A percentile compares a stretch with the other conserved stretches of the same genome.
These are phyloP conservation scores for Chloropsis hardwickii DNA, from an alignment of 2,113 vertebrate species.

Conservation along the genomic window DNA sequence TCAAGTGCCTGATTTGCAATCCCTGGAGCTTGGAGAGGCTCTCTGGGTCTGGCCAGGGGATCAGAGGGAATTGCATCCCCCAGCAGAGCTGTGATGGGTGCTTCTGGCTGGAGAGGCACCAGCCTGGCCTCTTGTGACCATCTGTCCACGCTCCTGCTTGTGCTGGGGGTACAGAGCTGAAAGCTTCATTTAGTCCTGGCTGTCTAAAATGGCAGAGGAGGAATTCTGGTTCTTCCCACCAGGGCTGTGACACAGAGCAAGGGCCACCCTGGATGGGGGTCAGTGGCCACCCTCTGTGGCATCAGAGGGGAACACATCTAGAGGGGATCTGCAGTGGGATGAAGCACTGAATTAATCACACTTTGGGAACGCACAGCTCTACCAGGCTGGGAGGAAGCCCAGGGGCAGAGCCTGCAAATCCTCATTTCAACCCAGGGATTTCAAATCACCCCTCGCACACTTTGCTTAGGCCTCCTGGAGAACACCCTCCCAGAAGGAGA, in stretches of 20 bases:
- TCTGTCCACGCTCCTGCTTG: not conserved
- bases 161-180: not conserved
- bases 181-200: not conserved
- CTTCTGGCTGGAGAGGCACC: not conserved
- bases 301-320: not conserved
- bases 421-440: not conserved
- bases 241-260: not conserved
- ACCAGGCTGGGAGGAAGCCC: not conserved
- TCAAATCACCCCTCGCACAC: not conserved
- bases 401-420: not conserved
- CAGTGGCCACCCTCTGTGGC: not conserved
- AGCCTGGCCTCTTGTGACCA: not conserved
- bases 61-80: not conserved
- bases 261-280: rapidly evolving
- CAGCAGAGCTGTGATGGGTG: not conserved
- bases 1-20: not conserved
- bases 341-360: not conserved
- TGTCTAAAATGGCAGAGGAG: not conserved
- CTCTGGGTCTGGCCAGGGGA: not conserved
- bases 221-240: not conserved
- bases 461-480: not conserved
- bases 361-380: not conserved
- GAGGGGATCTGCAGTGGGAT: not conserved
- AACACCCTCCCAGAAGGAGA: not conserved
- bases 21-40: not conserved